Conservation (phyloP, 2,888 invertebrate species). For the Agriopis aurantiaria region DNA sequence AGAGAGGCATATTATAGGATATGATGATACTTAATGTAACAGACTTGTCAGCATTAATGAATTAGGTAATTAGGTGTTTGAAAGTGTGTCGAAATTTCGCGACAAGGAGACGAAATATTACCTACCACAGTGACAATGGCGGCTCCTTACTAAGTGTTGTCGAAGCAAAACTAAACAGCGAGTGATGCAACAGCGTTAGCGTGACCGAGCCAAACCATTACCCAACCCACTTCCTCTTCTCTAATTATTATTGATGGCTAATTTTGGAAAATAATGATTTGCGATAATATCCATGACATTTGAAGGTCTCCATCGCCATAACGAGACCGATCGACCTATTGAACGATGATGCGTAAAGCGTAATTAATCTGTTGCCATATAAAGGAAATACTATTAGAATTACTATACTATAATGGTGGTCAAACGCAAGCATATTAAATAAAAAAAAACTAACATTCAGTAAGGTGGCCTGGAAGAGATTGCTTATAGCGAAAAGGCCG, state of each 20-base stretch:
- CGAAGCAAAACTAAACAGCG: slow-evolving; percentile 35
- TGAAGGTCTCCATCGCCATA: slow-evolving; percentile 14
- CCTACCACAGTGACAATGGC: slow-evolving; percentile 17
- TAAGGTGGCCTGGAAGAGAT: no score
- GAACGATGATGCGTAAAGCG: not conserved
- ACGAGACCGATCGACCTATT: not conserved
- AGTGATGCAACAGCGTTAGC: slow-evolving; percentile 38
- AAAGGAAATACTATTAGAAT: no score
- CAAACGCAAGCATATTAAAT: no score
- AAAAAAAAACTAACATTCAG: no score
- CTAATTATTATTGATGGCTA: slow-evolving; percentile 27
- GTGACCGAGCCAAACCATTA: slow-evolving; percentile 32
- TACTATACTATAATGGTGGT: no score
- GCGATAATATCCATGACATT: slow-evolving; percentile 8
- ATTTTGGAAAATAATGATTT: slow-evolving; percentile 15
- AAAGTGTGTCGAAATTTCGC: slow-evolving; percentile 55
- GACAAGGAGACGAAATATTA: slow-evolving; percentile 19
- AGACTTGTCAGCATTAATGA: slow-evolving; percentile 39
- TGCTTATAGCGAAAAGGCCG: no score
- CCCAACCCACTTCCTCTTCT: slow-evolving; percentile 30
- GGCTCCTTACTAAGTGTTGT: slow-evolving; percentile 27
- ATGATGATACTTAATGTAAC: slow-evolving; percentile 6
- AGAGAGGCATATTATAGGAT: no score
- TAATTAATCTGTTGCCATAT: not conserved
- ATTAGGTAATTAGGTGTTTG: slow-evolving; percentile 46